Evolutionary conservation across 2,797 vertebrate species (phyloP).

Genomic region (Lepus townsendii): DNA sequence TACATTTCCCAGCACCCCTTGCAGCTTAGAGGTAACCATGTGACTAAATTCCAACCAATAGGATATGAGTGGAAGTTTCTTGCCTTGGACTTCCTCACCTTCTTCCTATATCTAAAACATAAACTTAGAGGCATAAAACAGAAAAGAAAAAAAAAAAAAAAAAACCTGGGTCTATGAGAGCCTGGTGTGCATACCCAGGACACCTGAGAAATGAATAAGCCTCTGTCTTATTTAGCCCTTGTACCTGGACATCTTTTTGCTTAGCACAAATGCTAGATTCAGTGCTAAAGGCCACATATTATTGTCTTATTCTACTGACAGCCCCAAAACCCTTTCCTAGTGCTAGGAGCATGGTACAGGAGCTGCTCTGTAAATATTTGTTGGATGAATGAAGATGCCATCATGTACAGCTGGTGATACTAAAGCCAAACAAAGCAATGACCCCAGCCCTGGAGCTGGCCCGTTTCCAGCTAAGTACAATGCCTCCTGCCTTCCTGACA

Average conservation of each 20-base stretch:
- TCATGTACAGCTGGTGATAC: conserved; percentile 11
- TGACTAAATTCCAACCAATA: neutral
- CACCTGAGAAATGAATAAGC: neutral
- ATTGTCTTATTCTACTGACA: neutral
- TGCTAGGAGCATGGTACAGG: neutral
- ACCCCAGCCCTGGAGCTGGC: neutral
- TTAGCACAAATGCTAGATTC: conserved; percentile 15
- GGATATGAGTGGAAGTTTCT: neutral
- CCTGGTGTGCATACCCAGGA: neutral
- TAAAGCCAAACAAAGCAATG: neutral
- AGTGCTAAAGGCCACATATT: neutral
- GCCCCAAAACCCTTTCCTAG: neutral
- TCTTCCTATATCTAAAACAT: conserved; percentile 3
- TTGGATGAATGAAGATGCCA: neutral
- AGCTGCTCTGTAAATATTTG: conserved; percentile 66
- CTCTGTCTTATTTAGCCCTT: conserved; percentile 47
- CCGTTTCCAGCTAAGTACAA: neutral
- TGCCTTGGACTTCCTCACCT: conserved; percentile 40
- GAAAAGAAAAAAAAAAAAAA: neutral
- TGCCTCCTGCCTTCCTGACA: conserved; percentile 10
- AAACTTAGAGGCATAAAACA: neutral
- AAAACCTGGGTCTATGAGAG: neutral
- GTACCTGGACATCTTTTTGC: conserved; percentile 33
- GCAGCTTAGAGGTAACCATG: neutral
- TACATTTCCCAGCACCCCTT: conserved; percentile 72